Evolutionary conservation across 2,797 vertebrate species (phyloP), one percentile per base, ranked within the genome.

Genomic region (Carduelis carduelis): DNA sequence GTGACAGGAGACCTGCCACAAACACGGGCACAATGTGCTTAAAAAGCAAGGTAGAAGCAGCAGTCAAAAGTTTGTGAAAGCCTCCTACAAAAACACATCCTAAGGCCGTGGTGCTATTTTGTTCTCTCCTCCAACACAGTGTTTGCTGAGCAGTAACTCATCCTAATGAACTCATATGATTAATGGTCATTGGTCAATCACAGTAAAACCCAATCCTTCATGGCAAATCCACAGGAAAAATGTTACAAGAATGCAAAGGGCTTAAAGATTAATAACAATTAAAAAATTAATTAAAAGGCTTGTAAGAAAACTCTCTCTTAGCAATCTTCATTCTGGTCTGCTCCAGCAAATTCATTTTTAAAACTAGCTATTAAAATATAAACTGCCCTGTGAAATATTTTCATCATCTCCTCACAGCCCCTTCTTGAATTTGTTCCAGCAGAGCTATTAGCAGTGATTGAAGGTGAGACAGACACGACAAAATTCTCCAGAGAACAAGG

Each of bases 391-490:
- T 90, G 92, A 97, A 98, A 97, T 95, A 95, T 91, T 94, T 96
- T 94, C 90, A 90, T 68, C 94, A 76, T 91, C 87, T 94, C 89
- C 93, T 93, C 78, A 63, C 71, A 93, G 85, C 46, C 87, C 65
- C 83, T 92, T 96, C 95, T 97, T 98, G 98, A 98, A 93, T 94
- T 72, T 93, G 92, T 97, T 98, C 98, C 99, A 99, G 94, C 96
- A 96, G 83, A 97, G 98, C 98, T 98, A 99, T 99, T 99, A 99
- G 97, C 93, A 84, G 87, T 98, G 98, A 99, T 98, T 99, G 98
- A 98, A 99, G 98, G 89, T 96, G 95, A 98, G 96, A 94, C 60
- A 86, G 94, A 86, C 81, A 92, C 97, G 97, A 98, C 94, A 69
- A 98, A 98, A 98, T 98, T 97, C 96, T 96, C 96, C 96, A 94